phyloP scores from a whole-genome alignment of 2,797 vertebrate genomes.

The Monodelphis domestica region DNA sequence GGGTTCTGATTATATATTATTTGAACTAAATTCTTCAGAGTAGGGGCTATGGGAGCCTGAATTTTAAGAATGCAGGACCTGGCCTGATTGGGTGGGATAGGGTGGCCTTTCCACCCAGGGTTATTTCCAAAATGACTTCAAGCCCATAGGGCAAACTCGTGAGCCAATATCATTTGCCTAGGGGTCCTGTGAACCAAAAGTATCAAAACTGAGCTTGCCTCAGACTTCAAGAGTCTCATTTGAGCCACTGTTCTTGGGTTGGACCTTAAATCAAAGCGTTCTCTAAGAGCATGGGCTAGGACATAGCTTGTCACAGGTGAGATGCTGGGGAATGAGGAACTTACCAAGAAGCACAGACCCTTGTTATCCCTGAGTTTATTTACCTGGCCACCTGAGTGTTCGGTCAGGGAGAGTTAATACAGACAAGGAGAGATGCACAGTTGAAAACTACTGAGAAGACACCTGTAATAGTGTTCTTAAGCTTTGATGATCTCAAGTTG shows the following conservation, averaged over 20 bases:
- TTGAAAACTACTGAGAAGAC: neutral
- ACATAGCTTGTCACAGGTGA: neutral
- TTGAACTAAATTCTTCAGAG: neutral
- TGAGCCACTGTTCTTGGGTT: neutral
- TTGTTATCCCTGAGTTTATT: neutral
- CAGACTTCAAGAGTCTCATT: neutral
- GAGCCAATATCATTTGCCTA: neutral
- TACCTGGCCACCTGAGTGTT: neutral
- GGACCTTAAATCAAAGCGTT: constrained; percentile 23
- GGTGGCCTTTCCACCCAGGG: neutral
- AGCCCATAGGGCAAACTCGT: neutral
- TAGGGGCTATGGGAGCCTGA: neutral
- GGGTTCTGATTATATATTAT: neutral
- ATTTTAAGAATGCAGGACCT: neutral
- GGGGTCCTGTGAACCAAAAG: constrained; percentile 1
- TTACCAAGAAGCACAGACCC: neutral
- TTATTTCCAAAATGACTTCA: constrained; percentile 32
- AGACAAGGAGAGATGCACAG: neutral
- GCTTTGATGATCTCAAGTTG: neutral
- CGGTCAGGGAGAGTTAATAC: constrained; percentile 11
- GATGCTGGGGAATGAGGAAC: constrained; percentile 3
- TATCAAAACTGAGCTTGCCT: neutral
- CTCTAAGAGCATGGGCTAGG: neutral
- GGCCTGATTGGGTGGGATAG: neutral
- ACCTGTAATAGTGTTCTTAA: neutral